Base-by-base conservation (phyloP, 2,888 invertebrate genomes). In the Rosalia funebris region DNA sequence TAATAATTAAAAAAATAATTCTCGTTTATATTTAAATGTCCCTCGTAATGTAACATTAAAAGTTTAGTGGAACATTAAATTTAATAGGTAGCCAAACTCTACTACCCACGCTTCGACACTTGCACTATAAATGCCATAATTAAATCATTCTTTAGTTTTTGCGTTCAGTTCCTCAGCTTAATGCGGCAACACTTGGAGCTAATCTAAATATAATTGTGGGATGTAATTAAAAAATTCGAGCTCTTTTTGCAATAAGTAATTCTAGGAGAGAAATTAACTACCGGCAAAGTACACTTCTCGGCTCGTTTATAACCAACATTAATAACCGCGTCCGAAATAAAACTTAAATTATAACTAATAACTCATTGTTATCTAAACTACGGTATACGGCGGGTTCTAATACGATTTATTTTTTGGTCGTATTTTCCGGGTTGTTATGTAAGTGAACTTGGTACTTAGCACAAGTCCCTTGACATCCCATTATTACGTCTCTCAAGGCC, bases 301-400 rank as follows among this genome's bases (percentile, higher is more conserved):
- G 12, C 20, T 44, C 32, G 25, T 25, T 46, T 32, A 46, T 15
- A 31, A 31, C 15, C 12, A n/a, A 5, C 32, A 32, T 32, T 46
- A 25, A 46, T 46, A 25, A 32, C 1, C 10, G 9, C 14, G 45
- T 46, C 31, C 11, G 14, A 46, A 46, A 46, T 46, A 46, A 31
- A n/a, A n/a, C 31, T 12, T 14, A 11, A 46, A 46, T 31, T 31
- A 9, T 46, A 32, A 15, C 4, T 19, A 1, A 46, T 32, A 46
- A 32, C 15, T 46, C 45, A 14, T 12, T 4, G 11, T 31, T 46
- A 15, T 32, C 45, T 46, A 14, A 15, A 46, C 14, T 31, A 31
- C 45, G 19, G 1, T 46, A 20, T 46, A 10, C 45, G 45, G 31
- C 15, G 31, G 7, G 20, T n/a, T 20, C 11, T 20, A 44, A 44